Base-by-base conservation (phyloP, 2,888 invertebrate genomes). In the Luperina nickerlii region DNA sequence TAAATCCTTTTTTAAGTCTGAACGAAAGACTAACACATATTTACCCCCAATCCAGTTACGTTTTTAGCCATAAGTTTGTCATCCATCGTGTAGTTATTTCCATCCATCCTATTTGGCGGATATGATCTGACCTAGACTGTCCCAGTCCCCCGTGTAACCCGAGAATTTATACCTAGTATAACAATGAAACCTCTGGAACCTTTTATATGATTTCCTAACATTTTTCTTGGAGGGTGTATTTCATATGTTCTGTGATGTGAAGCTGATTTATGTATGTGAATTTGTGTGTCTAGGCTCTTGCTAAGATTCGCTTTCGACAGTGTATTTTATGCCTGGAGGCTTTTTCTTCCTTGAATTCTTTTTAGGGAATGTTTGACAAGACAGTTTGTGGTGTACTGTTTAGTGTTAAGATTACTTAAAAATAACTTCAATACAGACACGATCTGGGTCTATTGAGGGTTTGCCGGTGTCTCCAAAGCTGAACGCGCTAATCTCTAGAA, bases 81-180 rank as follows among this genome's bases (percentile, higher is more conserved):
- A 89, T 89, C 87, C 45, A 84, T 89, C 89, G 70, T 81, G 73
- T 76, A 76, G 82, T 78, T 86, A 87, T 88, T 82, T 75, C 76
- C 78, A 86, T 84, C 78, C 71, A 83, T 86, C 79, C 78, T 76
- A 72, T 83, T 84, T 76, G 62, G 66, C 79, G 87, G 88, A 85
- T 84, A 86, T 83, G 69, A 70, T 76, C 68, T 81, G 71, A 90
- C 88, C 87, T 80, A 78, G 74, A 66, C 82, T 32, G 84, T 82
- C 82, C 79, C 67, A 67, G 65, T 75, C 67, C 79, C 75, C 27
- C 27, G 57, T 77, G 81, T 76, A 69, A 83, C 66, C 71, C 76
- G 20, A 70, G 62, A 74, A 86, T 86, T 84, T 81, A 79, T 89
- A 79, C 32, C 63, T 65, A 57, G 78, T 57, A 72, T 78, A 74